Base-by-base conservation (phyloP, 2,113 vertebrate genomes). In the Columba janthina region DNA sequence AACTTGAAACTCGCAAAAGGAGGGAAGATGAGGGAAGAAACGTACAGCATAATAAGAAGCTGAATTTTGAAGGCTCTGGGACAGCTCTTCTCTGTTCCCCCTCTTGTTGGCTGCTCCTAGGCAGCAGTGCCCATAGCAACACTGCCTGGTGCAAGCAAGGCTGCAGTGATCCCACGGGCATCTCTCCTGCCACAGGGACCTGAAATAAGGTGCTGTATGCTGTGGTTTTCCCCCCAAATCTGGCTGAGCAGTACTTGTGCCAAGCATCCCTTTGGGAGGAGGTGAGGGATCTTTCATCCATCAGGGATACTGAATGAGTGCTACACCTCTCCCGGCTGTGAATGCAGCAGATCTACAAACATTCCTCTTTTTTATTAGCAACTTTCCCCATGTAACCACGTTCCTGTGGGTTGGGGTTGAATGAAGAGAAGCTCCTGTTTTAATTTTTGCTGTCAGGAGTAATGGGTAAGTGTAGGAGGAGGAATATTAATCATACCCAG, bases 101-200 rank as follows among this genome's bases (percentile, higher is more conserved):
- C 3, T n/a, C 71, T 60, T 15, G 56, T 56, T 42, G 84, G 65
- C n/a, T 14, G 73, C 88, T 91, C 85, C 96, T 48, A 73, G 95
- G 94, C 94, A 95, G 93, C 96, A 88, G 91, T 95, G 94, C 96
- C 97, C 92, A 88, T 92, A 95, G 97, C 96, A 97, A 90, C 94
- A 74, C 60, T 3, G n/a, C 75, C 80, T 69, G 89, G 71, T 60
- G 73, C 13, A 24, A 84, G 74, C 11, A 36, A 14, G 93, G 76
- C 77, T 38, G 50, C 50, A 70, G 57, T 5, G 36, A 91, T 72
- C 89, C 92, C 51, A 57, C 1, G 2, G 86, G 65, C 83, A 91
- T 60, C 85, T 60, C 61, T 29, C 4, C 29, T 8, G 1, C 0
- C 7, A 73, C 28, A 46, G n/a, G 26, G 31, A 71, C 70, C n/a